Base-by-base conservation (phyloP, 2,888 invertebrate species). In the Tipula unca region DNA sequence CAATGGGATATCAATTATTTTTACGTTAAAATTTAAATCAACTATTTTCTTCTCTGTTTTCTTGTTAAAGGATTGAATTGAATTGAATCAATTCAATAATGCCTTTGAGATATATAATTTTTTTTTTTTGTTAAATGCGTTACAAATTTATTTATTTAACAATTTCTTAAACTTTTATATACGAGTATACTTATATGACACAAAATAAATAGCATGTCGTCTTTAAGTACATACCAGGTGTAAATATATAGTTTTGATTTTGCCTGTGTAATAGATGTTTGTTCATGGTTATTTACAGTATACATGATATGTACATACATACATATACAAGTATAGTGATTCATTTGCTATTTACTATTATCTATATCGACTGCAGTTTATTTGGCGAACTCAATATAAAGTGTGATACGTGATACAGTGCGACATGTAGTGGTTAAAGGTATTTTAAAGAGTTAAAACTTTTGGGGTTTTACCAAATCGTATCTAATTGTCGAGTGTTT, bases 1-100 rank as follows among this genome's bases (percentile, higher is more conserved):
- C 69, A 69, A 69, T 69, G 69, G 69, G 69, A 69, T 69, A 69
- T 69, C 69, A 69, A 69, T 69, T 69, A 69, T 69, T 69, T 69
- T n/a, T 25, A 20, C 69, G 69, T 69, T 69, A 8, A 48, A 69
- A 69, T 69, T 69, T 69, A 69, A 25, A 20, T 69, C 69, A 69
- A 17, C 3, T 54, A 17, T 25, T 69, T 69, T 69, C 69, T 20
- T 25, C 69, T 20, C 25, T 69, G 10, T 25, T 10, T 69, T 69
- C 13, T 20, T 1, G 20, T 25, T 69, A 69, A 69, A 69, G 69
- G 69, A 69, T 69, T 69, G 69, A 69, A 69, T 25, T 25, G 25
- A 69, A 69, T 69, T 25, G 32, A 32, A 69, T 69, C 69, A 69
- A 69, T 69, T 69, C 69, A 69, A 42, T 42, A 42, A 69, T 69